A percentile compares a stretch with the other conserved stretches of the same genome.
Conservation (phyloP, 2,888 invertebrate species). For the Sphecodes monilicornis region DNA sequence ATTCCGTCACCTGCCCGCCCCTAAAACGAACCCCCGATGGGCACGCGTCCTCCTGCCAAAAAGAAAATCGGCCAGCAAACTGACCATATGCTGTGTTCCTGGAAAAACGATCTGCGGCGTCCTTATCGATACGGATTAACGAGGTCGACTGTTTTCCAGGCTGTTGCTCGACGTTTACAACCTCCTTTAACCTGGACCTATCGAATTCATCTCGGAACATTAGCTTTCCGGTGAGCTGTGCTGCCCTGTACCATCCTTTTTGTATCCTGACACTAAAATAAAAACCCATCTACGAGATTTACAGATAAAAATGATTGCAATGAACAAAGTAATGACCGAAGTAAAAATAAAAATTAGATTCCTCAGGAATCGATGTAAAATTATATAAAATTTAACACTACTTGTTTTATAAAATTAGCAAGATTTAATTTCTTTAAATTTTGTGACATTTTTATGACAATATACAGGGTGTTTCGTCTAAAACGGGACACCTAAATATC, state of each 20-base stretch:
- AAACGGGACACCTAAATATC: too few relatives aligned
- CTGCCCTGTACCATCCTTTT: not conserved
- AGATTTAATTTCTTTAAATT: too few relatives aligned
- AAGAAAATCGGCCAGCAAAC: conserved; percentile 65
- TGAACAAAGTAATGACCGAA: too few relatives aligned
- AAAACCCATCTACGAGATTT: not conserved
- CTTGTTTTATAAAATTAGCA: too few relatives aligned
- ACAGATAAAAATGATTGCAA: not conserved
- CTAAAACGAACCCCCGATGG: conserved; percentile 75
- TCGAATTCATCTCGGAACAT: not conserved
- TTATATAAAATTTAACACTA: too few relatives aligned
- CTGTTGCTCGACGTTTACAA: conserved; percentile 1
- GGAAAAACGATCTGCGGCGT: conserved; percentile 70
- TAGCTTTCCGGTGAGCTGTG: not conserved
- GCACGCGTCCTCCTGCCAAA: conserved; percentile 71
- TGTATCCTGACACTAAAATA: not conserved
- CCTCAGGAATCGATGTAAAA: too few relatives aligned
- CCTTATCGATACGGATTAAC: conserved; percentile 68
- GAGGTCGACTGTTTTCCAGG: conserved; percentile 13
- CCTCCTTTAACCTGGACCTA: not conserved
- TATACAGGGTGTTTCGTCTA: too few relatives aligned
- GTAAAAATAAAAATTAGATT: too few relatives aligned
- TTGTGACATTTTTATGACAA: too few relatives aligned
- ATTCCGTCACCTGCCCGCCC: conserved; percentile 77
- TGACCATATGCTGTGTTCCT: conserved; percentile 74